Conservation (phyloP, 2,797 vertebrate species). For the Haliaeetus albicilla region DNA sequence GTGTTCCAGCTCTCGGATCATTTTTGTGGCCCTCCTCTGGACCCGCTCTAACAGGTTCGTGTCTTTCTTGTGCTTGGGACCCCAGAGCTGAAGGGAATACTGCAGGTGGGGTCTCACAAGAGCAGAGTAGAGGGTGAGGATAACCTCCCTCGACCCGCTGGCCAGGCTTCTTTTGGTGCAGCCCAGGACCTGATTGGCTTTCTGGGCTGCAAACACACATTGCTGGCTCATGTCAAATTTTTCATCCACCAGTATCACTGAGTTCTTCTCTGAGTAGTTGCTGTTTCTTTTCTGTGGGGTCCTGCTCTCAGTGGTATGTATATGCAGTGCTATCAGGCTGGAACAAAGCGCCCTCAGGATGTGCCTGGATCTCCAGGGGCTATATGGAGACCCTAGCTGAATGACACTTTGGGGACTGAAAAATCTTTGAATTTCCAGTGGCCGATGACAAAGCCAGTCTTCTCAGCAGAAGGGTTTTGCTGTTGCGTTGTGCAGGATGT, state of each 20-base stretch:
- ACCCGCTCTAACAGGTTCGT: not conserved
- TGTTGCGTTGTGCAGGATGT: not conserved
- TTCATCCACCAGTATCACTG: not conserved
- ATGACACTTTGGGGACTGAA: not conserved
- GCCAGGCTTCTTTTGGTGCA: not conserved
- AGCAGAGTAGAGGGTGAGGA: not conserved
- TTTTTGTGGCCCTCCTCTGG: not conserved
- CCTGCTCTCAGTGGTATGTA: not conserved
- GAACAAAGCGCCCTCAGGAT: not conserved
- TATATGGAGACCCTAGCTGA: not conserved
- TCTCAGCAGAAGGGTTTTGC: not conserved
- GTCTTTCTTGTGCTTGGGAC: not conserved
- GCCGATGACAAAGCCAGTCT: not conserved
- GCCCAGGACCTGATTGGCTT: not conserved
- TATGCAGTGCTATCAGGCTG: not conserved
- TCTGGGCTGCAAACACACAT: not conserved
- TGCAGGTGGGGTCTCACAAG: not conserved
- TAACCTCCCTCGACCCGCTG: not conserved
- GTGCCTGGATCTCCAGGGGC: not conserved
- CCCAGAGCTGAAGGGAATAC: not conserved
- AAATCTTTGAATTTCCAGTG: not conserved
- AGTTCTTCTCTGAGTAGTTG: not conserved
- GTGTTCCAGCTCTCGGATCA: not conserved
- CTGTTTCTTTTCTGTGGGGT: not conserved
- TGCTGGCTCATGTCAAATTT: not conserved